Evolutionary conservation across 2,797 vertebrate genomes (phyloP).

Genomic region (Amblyraja radiata): DNA sequence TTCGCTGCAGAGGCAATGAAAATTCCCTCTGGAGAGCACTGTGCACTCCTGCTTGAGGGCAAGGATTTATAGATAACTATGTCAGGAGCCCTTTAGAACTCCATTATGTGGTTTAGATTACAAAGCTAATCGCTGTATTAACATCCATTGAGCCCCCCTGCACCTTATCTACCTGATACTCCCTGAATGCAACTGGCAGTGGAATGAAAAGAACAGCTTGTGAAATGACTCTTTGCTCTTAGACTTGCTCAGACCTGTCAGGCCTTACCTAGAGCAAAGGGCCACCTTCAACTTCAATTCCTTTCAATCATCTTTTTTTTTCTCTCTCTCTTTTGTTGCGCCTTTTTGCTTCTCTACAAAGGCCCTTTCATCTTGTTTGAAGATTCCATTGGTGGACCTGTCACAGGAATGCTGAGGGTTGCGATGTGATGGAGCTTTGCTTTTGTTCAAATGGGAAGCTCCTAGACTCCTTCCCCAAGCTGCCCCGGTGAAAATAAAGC

Average conservation of each 20-base stretch:
- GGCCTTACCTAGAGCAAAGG: slow-evolving; percentile 2
- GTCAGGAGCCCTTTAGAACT: slow-evolving; percentile 11
- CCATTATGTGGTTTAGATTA: slow-evolving; percentile 19
- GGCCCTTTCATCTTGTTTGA: slow-evolving; percentile 25
- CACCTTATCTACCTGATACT: slow-evolving; percentile 36
- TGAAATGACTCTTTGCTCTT: slow-evolving; percentile 1
- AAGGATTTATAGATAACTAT: slow-evolving; percentile 31
- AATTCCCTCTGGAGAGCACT: background rate
- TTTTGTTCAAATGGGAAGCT: background rate
- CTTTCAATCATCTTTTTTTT: background rate
- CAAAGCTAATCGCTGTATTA: slow-evolving; percentile 37
- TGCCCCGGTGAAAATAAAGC: background rate
- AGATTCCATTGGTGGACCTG: slow-evolving; percentile 23
- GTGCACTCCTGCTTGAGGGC: background rate
- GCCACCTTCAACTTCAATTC: background rate
- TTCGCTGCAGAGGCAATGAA: background rate
- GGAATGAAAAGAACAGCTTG: slow-evolving; percentile 30
- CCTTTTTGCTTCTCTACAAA: slow-evolving; percentile 10
- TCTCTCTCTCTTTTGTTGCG: background rate
- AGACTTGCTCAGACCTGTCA: slow-evolving; percentile 23
- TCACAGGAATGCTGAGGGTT: slow-evolving; percentile 21
- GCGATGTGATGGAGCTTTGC: background rate
- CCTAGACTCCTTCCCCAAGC: background rate
- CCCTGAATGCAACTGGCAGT: background rate
- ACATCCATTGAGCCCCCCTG: slow-evolving; percentile 17